Base-by-base conservation (phyloP, 2,113 vertebrate species). In the Ia io region DNA sequence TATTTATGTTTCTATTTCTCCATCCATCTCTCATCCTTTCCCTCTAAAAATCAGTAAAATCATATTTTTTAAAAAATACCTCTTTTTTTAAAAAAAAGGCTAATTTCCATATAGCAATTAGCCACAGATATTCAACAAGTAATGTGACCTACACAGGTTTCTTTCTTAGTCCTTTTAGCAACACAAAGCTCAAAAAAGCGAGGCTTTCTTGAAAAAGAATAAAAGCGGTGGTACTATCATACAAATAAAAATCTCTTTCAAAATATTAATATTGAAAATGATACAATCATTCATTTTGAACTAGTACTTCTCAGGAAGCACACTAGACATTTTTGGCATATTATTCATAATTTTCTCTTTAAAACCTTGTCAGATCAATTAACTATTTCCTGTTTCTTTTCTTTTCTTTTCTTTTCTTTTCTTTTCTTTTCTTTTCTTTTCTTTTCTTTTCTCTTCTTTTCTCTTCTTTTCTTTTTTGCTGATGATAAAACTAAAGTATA, bases 211-310 rank as follows among this genome's bases (percentile, higher is more conserved):
- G 1, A 90, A 84, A 88, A 53, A 20, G 25, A 35, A 61, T 11
- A 61, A 35, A 96, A 91, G 8, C 49, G 14, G 11, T 23, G 14
- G n/a, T 91, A 65, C 20, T 30, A 73, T 70, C 32, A 42, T 7
- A 70, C 14, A 70, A 37, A 80, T 79, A 78, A 9, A 9, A 74
- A 18, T 82, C 30, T 47, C 40, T 47, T 79, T 78, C 25, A 42
- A 88, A 93, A 61, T 74, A 84, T 40, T 91, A 71, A 47, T 59
- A 95, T 63, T 88, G 11, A 78, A 89, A 85, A 44, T 74, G 42
- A 67, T 73, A 0, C 2, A 69, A 1, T 61, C 25, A 18, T 90
- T 89, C 13, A 37, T 49, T 84, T 42, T 83, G 20, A 8, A 23
- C 17, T 10, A 22, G 22, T 7, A 10, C 9, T 35, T 92, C 35